Evolutionary conservation across 2,113 vertebrate genomes (phyloP).

Genomic region (Mesitornis unicolor): DNA sequence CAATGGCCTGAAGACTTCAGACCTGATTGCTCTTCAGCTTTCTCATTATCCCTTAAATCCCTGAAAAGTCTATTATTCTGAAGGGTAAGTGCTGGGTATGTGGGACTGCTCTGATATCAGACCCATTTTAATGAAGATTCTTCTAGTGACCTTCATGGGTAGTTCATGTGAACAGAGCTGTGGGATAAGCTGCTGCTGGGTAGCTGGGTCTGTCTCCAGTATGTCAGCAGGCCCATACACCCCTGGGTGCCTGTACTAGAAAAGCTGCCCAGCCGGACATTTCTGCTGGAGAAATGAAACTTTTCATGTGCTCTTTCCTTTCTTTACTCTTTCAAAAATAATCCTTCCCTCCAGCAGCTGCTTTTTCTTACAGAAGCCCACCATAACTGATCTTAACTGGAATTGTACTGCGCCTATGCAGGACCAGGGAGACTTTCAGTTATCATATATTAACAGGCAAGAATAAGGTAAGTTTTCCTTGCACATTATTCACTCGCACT

Average conservation of each 20-base stretch:
- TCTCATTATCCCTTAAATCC: neutral
- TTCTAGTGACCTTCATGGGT: neutral
- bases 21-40: neutral
- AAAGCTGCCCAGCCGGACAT: neutral
- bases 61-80: neutral
- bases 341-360: neutral
- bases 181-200: neutral
- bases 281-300: neutral
- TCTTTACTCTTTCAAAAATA: neutral
- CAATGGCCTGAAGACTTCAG: neutral
- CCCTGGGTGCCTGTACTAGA: neutral
- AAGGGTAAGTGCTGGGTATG: neutral
- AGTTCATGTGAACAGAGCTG: neutral
- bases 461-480: neutral
- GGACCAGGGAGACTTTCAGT: neutral
- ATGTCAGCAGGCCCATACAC: neutral
- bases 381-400: neutral
- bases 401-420: neutral
- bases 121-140: neutral
- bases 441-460: neutral
- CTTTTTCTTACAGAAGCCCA: neutral
- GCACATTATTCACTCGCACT: neutral
- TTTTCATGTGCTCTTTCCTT: neutral
- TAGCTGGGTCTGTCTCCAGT: neutral
- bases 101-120: neutral